Percentiles rank a stretch among this genome's conserved stretches.
Evolutionary conservation across 2,888 invertebrate species (phyloP).

Genomic region (Chrysolina oricalcia): DNA sequence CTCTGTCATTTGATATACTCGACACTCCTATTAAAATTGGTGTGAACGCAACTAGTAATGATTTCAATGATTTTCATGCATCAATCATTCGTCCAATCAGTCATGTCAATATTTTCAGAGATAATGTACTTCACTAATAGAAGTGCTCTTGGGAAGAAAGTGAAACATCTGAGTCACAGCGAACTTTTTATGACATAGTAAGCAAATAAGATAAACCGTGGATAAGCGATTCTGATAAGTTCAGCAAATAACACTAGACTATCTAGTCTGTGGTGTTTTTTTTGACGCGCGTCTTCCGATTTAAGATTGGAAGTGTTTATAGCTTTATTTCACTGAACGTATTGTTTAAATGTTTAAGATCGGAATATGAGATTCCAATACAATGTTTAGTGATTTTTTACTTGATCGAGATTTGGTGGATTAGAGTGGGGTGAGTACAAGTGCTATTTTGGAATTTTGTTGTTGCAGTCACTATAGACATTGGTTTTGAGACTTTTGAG

Average conservation of each 20-base stretch:
- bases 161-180: conserved; percentile 28
- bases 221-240: conserved; percentile 41
- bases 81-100: conserved; percentile 3
- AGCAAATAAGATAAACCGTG: conserved; percentile 43
- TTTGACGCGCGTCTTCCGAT: neutral
- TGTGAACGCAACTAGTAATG: neutral
- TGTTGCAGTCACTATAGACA: neutral
- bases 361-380: neutral
- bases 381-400: neutral
- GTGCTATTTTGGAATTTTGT: neutral
- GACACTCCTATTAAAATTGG: neutral
- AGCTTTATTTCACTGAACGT: neutral
- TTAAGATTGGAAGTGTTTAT: neutral
- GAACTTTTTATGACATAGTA: conserved; percentile 40
- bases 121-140: neutral
- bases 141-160: conserved; percentile 19
- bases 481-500: too few species aligned
- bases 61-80: conserved; percentile 5
- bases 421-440: neutral
- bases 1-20: neutral
- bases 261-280: conserved; percentile 12
- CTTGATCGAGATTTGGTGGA: neutral
- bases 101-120: neutral
- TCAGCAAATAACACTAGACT: conserved; percentile 35
- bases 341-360: neutral